phyloP scores from a whole-genome alignment of 2,797 vertebrate genomes.

The Ptychadena robeensis region DNA sequence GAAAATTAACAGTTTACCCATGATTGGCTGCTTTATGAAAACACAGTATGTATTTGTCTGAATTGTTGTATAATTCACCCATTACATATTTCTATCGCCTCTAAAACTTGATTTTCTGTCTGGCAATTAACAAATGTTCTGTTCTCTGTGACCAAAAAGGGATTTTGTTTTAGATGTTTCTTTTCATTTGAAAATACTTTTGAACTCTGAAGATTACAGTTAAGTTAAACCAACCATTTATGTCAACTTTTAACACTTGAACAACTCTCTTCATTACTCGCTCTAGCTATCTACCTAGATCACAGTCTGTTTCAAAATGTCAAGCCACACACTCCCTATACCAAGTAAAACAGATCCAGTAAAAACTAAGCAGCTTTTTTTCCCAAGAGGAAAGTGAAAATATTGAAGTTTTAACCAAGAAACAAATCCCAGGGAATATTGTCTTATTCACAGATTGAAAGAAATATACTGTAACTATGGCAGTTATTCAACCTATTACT shows the following conservation, averaged over 20 bases:
- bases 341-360: constrained; percentile 1
- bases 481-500: too few species aligned
- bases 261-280: constrained; percentile 9
- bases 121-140: not conserved
- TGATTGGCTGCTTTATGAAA: too few species aligned
- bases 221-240: constrained; percentile 24
- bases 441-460: not conserved
- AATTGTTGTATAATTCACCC: too few species aligned
- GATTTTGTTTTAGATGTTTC: constrained; percentile 7
- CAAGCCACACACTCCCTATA: not conserved
- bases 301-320: constrained; percentile 3
- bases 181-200: constrained; percentile 18
- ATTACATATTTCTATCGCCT: not conserved
- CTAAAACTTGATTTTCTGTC: not conserved
- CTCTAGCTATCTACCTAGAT: constrained; percentile 5
- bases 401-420: not conserved
- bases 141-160: not conserved
- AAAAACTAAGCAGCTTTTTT: not conserved
- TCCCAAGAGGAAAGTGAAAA: not conserved
- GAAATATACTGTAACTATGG: not conserved
- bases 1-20: too few species aligned
- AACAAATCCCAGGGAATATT: not conserved
- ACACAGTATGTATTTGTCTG: too few species aligned
- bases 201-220: constrained; percentile 7
- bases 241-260: constrained; percentile 7